A percentile compares a stretch with the other conserved stretches of the same genome.
Evolutionary conservation across 2,888 invertebrate species (phyloP).

Genomic region (Orthosia gracilis): DNA sequence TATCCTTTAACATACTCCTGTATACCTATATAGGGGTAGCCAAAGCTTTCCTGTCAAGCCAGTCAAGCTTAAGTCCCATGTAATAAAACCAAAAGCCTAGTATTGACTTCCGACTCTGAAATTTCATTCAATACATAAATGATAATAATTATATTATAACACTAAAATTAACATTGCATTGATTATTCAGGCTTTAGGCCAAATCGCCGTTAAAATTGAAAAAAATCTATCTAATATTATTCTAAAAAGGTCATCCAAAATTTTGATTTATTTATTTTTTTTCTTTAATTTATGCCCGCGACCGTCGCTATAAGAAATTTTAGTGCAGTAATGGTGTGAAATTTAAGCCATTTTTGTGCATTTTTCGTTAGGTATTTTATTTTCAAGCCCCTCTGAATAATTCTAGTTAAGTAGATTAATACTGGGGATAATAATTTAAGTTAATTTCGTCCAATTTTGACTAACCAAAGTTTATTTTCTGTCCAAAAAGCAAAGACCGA

Average conservation of each 20-base stretch:
- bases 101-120: neutral
- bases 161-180: constrained; percentile 26
- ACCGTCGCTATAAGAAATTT: constrained; percentile 2
- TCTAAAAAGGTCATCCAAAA: constrained; percentile 51
- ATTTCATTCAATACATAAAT: no score
- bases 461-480: neutral
- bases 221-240: constrained; percentile 46
- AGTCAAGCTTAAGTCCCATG: neutral
- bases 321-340: neutral
- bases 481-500: neutral
- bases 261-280: constrained; percentile 34
- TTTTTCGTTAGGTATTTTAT: neutral
- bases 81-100: no score
- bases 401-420: constrained; percentile 44
- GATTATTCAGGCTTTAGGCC: constrained; percentile 2
- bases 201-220: constrained; percentile 28
- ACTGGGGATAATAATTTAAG: constrained; percentile 25
- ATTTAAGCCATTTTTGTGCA: constrained; percentile 1
- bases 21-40: no score
- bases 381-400: neutral
- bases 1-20: no score
- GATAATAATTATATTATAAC: no score
- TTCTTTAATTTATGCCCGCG: constrained; percentile 17
- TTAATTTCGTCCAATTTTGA: neutral
- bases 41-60: no score